Conservation (phyloP, 2,113 vertebrate genomes). For the Myotis lucifugus region DNA sequence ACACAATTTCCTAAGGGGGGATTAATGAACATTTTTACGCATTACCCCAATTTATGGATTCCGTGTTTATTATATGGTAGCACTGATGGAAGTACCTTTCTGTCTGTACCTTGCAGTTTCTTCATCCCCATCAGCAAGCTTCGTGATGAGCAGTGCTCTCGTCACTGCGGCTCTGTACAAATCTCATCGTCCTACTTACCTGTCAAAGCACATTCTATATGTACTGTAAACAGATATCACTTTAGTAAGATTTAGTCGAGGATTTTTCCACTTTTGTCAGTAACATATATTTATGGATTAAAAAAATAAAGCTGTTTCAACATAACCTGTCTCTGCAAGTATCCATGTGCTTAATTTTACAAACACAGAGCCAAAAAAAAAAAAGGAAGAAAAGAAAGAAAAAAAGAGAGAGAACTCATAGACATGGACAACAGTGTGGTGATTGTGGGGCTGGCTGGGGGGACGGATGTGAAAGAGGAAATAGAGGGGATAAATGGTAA, state of each 20-base stretch:
- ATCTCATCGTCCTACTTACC: conserved; percentile 87
- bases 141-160: conserved; percentile 85
- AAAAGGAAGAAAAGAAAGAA: too few relatives aligned
- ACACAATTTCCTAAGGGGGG: conserved; percentile 86
- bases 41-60: conserved; percentile 89
- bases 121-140: conserved; percentile 85
- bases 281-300: conserved; percentile 91
- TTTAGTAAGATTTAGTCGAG: conserved; percentile 90
- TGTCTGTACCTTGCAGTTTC: conserved; percentile 86
- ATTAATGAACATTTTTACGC: conserved; percentile 87
- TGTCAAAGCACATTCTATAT: conserved; percentile 92
- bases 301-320: conserved; percentile 90
- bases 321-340: conserved; percentile 74
- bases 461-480: background rate
- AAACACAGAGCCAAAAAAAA: background rate
- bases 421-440: background rate
- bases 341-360: conserved; percentile 10
- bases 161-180: conserved; percentile 91
- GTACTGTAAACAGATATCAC: conserved; percentile 88
- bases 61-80: conserved; percentile 88
- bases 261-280: conserved; percentile 92
- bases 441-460: too few relatives aligned
- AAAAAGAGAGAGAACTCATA: background rate
- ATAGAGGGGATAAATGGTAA: background rate
- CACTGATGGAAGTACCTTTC: conserved; percentile 85